Conservation (phyloP, 2,113 vertebrate genomes). For the Euleptes europaea region DNA sequence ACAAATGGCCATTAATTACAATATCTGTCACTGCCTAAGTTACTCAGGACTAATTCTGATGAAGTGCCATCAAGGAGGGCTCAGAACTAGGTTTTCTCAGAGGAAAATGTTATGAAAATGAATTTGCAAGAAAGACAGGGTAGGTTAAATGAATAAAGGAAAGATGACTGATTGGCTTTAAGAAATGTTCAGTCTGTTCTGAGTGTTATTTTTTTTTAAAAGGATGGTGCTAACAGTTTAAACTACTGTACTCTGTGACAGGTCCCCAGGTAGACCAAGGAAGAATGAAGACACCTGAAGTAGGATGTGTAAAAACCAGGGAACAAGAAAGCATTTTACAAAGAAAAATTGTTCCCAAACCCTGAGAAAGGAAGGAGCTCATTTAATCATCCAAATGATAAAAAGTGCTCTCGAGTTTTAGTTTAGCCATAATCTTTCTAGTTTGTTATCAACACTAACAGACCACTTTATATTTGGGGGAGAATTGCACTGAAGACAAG, state of each 20-base stretch:
- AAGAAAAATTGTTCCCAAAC: slow-evolving; percentile 35
- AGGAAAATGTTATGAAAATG: slow-evolving; percentile 48
- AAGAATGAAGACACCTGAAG: slow-evolving; percentile 7
- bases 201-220: slow-evolving; percentile 62
- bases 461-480: slow-evolving; percentile 17
- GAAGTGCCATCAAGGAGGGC: slow-evolving; percentile 45
- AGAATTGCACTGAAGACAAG: slow-evolving; percentile 25
- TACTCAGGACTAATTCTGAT: slow-evolving; percentile 64
- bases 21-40: slow-evolving; percentile 52
- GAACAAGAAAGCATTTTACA: slow-evolving; percentile 1
- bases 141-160: slow-evolving; percentile 50
- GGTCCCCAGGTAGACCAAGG: slow-evolving; percentile 31
- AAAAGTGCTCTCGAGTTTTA: slow-evolving; percentile 42
- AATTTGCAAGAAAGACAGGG: slow-evolving; percentile 27
- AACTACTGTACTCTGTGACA: slow-evolving; percentile 24
- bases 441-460: slow-evolving; percentile 41
- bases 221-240: slow-evolving; percentile 43
- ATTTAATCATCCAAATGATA: slow-evolving; percentile 59
- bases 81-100: slow-evolving; percentile 43
- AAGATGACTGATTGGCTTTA: slow-evolving; percentile 44
- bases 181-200: slow-evolving; percentile 47
- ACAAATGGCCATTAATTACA: slow-evolving; percentile 53
- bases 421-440: slow-evolving; percentile 51
- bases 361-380: slow-evolving; percentile 9
- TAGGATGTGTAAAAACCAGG: background rate